Conservation (phyloP, 2,888 invertebrate species). For the Plebejus argus region DNA sequence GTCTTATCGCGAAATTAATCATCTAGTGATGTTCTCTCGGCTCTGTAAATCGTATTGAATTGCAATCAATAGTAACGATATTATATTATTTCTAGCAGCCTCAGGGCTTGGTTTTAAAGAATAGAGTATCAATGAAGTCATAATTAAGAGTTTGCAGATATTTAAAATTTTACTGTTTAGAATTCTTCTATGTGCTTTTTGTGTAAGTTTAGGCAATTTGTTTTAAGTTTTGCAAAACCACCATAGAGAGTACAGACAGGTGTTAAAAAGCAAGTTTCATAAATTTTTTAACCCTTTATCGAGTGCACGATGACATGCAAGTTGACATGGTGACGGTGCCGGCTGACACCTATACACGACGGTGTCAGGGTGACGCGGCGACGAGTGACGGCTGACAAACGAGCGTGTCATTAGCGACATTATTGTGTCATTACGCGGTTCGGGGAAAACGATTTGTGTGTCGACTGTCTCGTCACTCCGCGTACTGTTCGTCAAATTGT, state of each 20-base stretch:
- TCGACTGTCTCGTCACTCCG: slow-evolving; percentile 28
- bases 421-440: slow-evolving; percentile 61
- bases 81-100: not conserved
- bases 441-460: slow-evolving; percentile 32
- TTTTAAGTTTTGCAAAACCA: no score
- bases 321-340: slow-evolving; percentile 55
- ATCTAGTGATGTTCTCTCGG: slow-evolving; percentile 1
- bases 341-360: slow-evolving; percentile 71
- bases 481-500: slow-evolving; percentile 23
- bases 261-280: not conserved
- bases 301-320: not conserved
- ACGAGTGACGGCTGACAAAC: slow-evolving; percentile 59
- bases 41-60: slow-evolving; percentile 25
- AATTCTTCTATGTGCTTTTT: no score
- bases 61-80: not conserved
- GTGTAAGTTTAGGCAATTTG: no score
- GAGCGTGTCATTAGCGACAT: slow-evolving; percentile 63
- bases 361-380: slow-evolving; percentile 59
- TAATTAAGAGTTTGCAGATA: no score
- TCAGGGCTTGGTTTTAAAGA: not conserved
- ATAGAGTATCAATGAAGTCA: not conserved
- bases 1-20: slow-evolving; percentile 18
- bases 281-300: not conserved
- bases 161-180: no score
- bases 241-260: not conserved